These are phyloP conservation scores for Melanophora roralis DNA, from an alignment of 2,888 invertebrate genomes.

Conservation along the genomic window DNA sequence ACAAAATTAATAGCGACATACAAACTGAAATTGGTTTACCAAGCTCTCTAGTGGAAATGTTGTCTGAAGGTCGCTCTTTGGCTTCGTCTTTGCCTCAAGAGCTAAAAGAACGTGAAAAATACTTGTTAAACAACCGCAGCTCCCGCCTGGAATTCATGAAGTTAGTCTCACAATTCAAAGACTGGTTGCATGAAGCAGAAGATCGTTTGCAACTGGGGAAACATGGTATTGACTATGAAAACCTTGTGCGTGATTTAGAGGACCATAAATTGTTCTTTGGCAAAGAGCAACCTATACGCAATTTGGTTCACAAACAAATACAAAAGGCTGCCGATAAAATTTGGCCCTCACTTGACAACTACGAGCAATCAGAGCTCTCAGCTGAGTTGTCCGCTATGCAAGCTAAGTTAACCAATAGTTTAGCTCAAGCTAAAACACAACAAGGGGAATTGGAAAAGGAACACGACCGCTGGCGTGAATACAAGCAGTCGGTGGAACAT, in stretches of 20 bases:
- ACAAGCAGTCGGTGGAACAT: conserved; percentile 86
- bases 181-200: conserved; percentile 91
- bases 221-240: conserved; percentile 92
- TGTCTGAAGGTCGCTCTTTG: conserved; percentile 89
- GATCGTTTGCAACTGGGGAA: conserved; percentile 86
- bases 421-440: conserved; percentile 89
- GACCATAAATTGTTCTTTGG: conserved; percentile 92
- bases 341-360: conserved; percentile 88
- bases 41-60: conserved; percentile 87
- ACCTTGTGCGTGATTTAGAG: conserved; percentile 88
- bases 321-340: conserved; percentile 91
- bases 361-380: conserved; percentile 90
- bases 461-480: conserved; percentile 90
- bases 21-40: conserved; percentile 88
- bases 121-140: conserved; percentile 86
- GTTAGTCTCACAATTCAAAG: conserved; percentile 86
- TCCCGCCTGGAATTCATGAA: conserved; percentile 87
- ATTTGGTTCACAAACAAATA: conserved; percentile 88
- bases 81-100: conserved; percentile 88
- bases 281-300: conserved; percentile 86
- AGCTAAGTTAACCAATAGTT: conserved; percentile 87
- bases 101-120: conserved; percentile 87
- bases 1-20: conserved; percentile 83
- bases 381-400: conserved; percentile 89
- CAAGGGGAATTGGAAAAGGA: conserved; percentile 89